A percentile compares a stretch with the other conserved stretches of the same genome.
These are phyloP conservation scores for Brotogeris chrysoptera DNA, from an alignment of 2,797 vertebrate genomes.

Conservation along the genomic window DNA sequence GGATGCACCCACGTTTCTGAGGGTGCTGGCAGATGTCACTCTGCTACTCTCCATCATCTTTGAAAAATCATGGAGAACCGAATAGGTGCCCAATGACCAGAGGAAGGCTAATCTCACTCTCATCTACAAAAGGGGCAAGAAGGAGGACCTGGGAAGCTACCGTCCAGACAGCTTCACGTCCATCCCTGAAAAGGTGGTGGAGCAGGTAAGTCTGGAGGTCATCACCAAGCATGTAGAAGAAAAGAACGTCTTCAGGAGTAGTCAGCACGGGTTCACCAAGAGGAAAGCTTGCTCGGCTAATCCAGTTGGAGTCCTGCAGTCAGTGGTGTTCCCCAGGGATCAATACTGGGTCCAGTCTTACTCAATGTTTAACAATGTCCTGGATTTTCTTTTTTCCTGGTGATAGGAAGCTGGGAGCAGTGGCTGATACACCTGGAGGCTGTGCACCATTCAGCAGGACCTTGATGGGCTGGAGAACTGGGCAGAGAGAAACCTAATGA, in stretches of 20 bases:
- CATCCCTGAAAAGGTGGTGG: background rate
- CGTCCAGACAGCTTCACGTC: background rate
- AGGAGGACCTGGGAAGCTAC: background rate
- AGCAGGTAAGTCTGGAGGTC: background rate
- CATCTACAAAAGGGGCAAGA: background rate
- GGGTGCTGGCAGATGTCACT: background rate
- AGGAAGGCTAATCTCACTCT: background rate
- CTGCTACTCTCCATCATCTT: background rate
- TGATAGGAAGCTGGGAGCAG: too few species aligned
- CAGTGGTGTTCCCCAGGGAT: background rate
- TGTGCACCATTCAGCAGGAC: too few species aligned
- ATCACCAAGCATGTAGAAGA: background rate
- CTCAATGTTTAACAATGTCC: background rate
- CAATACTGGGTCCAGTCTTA: background rate
- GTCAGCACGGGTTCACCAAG: background rate
- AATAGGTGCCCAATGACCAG: background rate
- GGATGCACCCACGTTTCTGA: background rate
- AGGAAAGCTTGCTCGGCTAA: background rate
- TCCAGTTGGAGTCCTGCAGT: background rate
- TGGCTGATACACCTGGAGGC: too few species aligned
- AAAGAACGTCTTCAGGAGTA: background rate
- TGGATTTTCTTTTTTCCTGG: background rate
- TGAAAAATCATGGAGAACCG: background rate
- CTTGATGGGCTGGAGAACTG: too few species aligned
- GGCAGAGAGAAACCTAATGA: background rate